Evolutionary conservation across 2,888 invertebrate genomes (phyloP), one percentile per base, ranked within the genome.

Genomic region (Drosophila anomalata): DNA sequence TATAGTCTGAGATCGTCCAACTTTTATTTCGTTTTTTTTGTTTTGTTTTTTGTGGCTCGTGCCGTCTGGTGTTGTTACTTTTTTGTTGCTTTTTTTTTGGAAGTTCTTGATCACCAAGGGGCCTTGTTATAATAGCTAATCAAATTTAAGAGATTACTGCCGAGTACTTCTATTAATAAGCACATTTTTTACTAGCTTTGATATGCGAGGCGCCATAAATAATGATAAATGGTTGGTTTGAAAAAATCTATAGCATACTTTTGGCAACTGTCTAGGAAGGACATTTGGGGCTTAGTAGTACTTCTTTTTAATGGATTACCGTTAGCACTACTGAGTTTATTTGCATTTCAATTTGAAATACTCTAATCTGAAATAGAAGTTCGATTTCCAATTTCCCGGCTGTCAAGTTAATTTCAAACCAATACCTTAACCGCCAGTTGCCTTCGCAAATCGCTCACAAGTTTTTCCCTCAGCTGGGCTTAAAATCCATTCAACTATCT

Each of bases 401-500:
- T 39, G 47, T 31, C 36, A 14, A 36, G 36, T 36, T 36, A 36
- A 36, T 14, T 36, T 36, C 36, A 36, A 36, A 36, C 6, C 36
- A 36, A 36, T 36, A 36, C 36, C n/a, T 36, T 36, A 36, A 36
- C 36, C n/a, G n/a, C 36, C 57, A 47, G 20, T 47, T 47, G 4
- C 22, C 29, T 33, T 47, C 9, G n/a, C 17, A 36, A 50, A 44
- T 22, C 24, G n/a, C 39, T 52, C 24, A 26, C 24, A 66, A 36
- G 46, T 51, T 44, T 29, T 17, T 12, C 44, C 42, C 29, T 22
- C 36, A 9, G 36, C 51, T 44, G 44, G 22, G 33, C 60, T 63
- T n/a, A 29, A 26, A 17, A 50, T 39, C 36, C 51, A 61, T 33
- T 62, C 39, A 39, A 53, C 17, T 47, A 24, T 62, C 47, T 41